Evolutionary conservation across 2,888 invertebrate genomes (phyloP).

Genomic region (Pherbina coryleti): DNA sequence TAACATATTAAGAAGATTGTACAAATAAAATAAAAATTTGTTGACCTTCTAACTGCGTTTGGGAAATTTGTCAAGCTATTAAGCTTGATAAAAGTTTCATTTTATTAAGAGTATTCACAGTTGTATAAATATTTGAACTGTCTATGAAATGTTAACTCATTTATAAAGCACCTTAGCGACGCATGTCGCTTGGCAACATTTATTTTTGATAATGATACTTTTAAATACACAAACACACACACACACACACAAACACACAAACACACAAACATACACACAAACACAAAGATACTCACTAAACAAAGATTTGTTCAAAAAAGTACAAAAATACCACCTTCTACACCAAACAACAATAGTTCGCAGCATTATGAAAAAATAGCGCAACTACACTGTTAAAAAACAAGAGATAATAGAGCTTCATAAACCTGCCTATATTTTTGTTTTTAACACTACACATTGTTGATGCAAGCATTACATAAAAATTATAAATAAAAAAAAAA

Average conservation of each 20-base stretch:
- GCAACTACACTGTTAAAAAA: constrained; percentile 27
- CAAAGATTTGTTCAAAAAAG: constrained; percentile 30
- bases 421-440: background rate
- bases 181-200: too few species aligned
- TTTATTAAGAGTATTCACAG: too few species aligned
- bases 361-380: constrained; percentile 1
- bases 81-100: too few species aligned
- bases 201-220: background rate
- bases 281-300: background rate
- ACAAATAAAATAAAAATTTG: too few species aligned
- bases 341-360: background rate
- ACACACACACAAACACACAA: background rate
- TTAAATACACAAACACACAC: constrained; percentile 11
- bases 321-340: constrained; percentile 48
- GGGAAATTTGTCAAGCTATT: too few species aligned
- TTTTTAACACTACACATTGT: background rate
- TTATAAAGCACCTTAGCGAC: too few species aligned
- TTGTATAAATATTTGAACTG: too few species aligned
- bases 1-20: too few species aligned
- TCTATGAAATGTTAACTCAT: too few species aligned
- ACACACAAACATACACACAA: background rate
- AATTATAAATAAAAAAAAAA: background rate
- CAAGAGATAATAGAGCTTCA: constrained; percentile 9
- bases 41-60: too few species aligned
- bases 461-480: background rate